A percentile compares a stretch with the other conserved stretches of the same genome.
Conservation (phyloP, 2,113 vertebrate genomes). For the Ictalurus furcatus region DNA sequence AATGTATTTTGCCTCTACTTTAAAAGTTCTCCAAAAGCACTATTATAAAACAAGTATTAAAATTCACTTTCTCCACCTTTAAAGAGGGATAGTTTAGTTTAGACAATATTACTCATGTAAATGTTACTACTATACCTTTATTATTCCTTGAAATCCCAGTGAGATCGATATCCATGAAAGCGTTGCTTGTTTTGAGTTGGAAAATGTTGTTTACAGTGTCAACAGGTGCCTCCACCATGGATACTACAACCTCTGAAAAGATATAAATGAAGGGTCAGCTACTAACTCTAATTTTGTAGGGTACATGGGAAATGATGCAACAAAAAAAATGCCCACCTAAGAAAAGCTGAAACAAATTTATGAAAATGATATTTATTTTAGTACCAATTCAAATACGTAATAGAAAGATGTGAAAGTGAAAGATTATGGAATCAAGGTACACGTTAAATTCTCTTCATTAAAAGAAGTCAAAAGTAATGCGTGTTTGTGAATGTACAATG, state of each 20-base stretch:
- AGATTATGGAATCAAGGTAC: neutral
- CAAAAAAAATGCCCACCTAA: neutral
- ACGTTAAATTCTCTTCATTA: neutral
- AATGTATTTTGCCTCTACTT: neutral
- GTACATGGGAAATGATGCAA: no score
- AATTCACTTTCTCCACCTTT: neutral
- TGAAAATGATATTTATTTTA: neutral
- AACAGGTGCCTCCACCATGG: neutral
- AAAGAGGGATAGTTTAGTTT: no score
- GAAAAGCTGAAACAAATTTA: neutral
- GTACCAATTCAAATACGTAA: neutral
- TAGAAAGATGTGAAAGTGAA: neutral
- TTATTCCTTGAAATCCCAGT: neutral
- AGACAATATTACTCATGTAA: neutral
- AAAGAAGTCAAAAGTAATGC: no score
- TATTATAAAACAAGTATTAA: neutral
- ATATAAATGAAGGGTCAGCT: neutral
- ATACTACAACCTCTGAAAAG: neutral
- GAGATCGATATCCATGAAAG: slow-evolving; percentile 13
- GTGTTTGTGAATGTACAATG: neutral
- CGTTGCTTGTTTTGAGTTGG: neutral
- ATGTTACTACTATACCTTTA: neutral
- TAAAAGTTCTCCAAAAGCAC: neutral
- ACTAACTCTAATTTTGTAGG: no score
- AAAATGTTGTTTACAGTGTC: neutral